Conservation (phyloP, 1,140 invertebrate species). For the Callitettix versicolor region DNA sequence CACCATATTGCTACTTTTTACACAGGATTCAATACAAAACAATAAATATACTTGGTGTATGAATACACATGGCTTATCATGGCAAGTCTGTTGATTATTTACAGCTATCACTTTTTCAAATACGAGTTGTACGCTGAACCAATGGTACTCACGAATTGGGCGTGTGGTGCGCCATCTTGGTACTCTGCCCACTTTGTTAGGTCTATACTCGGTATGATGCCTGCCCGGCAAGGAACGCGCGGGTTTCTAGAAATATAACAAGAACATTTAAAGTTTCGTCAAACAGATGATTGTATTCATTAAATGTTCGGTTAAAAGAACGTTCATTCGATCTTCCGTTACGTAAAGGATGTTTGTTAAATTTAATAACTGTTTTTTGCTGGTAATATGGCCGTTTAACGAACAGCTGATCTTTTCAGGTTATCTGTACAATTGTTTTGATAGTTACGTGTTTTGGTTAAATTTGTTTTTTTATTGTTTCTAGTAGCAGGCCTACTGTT, state of each 20-base stretch:
- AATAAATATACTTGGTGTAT: too few species aligned
- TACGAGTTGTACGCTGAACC: conserved; percentile 4
- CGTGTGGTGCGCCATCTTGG: not conserved
- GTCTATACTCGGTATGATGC: conserved; percentile 76
- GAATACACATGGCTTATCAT: not conserved
- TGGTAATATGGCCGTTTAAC: too few species aligned
- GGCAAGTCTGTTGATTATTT: not conserved
- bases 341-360: not conserved
- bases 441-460: too few species aligned
- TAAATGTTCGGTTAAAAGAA: too few species aligned
- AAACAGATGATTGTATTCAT: too few species aligned
- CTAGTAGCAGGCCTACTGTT: too few species aligned
- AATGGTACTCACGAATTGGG: conserved; percentile 12
- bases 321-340: not conserved
- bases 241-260: conserved; percentile 56
- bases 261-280: too few species aligned
- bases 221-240: conserved; percentile 75
- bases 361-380: not conserved
- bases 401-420: too few species aligned
- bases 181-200: conserved; percentile 76
- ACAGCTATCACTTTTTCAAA: conserved; percentile 12
- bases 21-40: not conserved
- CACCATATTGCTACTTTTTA: not conserved
- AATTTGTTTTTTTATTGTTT: too few species aligned
- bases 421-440: too few species aligned